These are phyloP conservation scores for Perizoma affinitatum DNA, from an alignment of 2,888 invertebrate species.

Conservation along the genomic window DNA sequence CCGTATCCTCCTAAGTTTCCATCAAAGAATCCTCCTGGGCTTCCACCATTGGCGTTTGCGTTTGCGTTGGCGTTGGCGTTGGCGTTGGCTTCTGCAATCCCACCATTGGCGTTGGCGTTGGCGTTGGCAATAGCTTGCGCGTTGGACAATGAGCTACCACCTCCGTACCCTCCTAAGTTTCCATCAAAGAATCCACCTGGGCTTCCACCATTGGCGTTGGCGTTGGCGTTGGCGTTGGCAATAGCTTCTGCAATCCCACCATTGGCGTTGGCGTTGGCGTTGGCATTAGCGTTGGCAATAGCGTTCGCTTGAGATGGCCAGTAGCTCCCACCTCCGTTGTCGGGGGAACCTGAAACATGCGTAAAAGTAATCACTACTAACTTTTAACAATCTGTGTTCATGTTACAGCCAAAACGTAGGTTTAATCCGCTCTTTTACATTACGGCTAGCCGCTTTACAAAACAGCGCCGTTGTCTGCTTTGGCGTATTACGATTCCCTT, in stretches of 20 bases:
- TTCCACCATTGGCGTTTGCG: not conserved
- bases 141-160: not conserved
- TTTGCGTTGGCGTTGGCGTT: not conserved
- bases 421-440: too few species aligned
- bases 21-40: not conserved
- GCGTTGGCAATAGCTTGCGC: not conserved
- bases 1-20: not conserved
- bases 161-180: not conserved
- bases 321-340: not conserved
- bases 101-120: slow-evolving; percentile 1
- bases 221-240: too few species aligned
- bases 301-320: not conserved
- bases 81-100: not conserved
- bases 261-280: not conserved
- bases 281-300: not conserved
- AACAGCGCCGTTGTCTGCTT: too few species aligned
- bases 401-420: too few species aligned
- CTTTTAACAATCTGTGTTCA: too few species aligned
- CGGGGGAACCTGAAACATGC: not conserved
- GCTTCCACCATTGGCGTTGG: too few species aligned
- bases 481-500: too few species aligned
- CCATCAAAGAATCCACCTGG: too few species aligned
- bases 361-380: not conserved
- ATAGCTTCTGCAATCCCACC: too few species aligned
- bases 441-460: too few species aligned